Percentiles rank a stretch among this genome's conserved stretches.
phyloP scores from a whole-genome alignment of 2,113 vertebrate species.

The Sciurus niger region DNA sequence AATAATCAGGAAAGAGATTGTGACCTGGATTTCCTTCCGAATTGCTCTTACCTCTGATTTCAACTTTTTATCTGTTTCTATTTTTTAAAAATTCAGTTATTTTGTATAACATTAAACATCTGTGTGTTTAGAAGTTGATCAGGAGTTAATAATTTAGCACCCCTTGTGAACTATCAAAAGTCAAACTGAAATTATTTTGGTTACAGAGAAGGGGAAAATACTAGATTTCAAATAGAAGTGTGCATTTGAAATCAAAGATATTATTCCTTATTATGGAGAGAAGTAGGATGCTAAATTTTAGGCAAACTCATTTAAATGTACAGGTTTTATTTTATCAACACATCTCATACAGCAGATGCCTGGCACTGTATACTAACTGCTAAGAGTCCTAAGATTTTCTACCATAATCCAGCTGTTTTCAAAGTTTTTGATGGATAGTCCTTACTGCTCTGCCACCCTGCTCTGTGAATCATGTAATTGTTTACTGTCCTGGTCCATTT shows the following conservation, averaged over 20 bases:
- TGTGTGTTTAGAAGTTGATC: slow-evolving; percentile 81
- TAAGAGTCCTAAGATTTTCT: slow-evolving; percentile 79
- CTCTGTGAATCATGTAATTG: slow-evolving; percentile 85
- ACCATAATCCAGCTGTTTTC: slow-evolving; percentile 84
- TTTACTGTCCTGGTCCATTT: slow-evolving; percentile 84
- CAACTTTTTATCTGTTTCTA: slow-evolving; percentile 36
- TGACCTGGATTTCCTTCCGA: neutral
- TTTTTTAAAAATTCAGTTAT: slow-evolving; percentile 12
- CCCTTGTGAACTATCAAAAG: slow-evolving; percentile 72
- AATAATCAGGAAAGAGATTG: neutral
- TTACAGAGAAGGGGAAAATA: slow-evolving; percentile 1
- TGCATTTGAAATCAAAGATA: slow-evolving; percentile 28
- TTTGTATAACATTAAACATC: slow-evolving; percentile 65
- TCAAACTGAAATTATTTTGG: slow-evolving; percentile 68
- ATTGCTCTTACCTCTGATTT: neutral
- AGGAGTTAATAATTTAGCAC: slow-evolving; percentile 38
- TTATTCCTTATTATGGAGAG: neutral
- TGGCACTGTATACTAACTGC: slow-evolving; percentile 69
- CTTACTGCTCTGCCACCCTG: slow-evolving; percentile 77
- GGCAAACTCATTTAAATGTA: slow-evolving; percentile 77
- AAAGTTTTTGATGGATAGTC: slow-evolving; percentile 85
- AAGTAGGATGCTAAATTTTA: slow-evolving; percentile 55
- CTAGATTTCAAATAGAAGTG: neutral
- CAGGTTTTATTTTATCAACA: slow-evolving; percentile 53
- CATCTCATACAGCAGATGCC: slow-evolving; percentile 73